Conservation (phyloP, 2,797 vertebrate species). For the Huso huso region DNA sequence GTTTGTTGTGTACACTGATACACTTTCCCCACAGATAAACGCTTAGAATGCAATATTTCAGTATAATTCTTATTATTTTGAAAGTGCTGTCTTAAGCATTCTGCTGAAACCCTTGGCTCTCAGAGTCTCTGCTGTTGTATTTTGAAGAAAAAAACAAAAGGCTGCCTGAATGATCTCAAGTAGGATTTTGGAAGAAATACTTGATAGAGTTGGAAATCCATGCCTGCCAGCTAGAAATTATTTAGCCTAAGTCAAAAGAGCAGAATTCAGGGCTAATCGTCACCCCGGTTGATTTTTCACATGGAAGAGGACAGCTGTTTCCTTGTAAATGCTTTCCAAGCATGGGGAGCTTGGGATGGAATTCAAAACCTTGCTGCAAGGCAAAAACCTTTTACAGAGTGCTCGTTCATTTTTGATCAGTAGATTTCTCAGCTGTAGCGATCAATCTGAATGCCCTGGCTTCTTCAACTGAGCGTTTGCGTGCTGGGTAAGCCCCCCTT, state of each 20-base stretch:
- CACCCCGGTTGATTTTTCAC: neutral
- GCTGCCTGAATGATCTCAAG: neutral
- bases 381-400: no score
- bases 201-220: neutral
- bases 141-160: neutral
- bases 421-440: no score
- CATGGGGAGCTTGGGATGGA: neutral
- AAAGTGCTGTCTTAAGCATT: no score
- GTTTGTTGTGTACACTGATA: no score
- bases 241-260: neutral
- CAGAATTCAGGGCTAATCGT: neutral
- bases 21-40: no score
- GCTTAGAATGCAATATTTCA: no score
- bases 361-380: neutral
- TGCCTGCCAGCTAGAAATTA: neutral
- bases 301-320: neutral
- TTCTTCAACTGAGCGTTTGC: no score
- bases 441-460: no score
- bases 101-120: neutral
- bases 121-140: neutral
- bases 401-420: no score
- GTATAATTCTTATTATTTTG: no score
- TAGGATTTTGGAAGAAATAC: slow-evolving; percentile 2
- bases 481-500: no score
- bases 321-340: neutral